Percentiles rank a stretch among this genome's conserved stretches.
Evolutionary conservation across 2,797 vertebrate genomes (phyloP).

Genomic region (Paedocypris micromegethes): DNA sequence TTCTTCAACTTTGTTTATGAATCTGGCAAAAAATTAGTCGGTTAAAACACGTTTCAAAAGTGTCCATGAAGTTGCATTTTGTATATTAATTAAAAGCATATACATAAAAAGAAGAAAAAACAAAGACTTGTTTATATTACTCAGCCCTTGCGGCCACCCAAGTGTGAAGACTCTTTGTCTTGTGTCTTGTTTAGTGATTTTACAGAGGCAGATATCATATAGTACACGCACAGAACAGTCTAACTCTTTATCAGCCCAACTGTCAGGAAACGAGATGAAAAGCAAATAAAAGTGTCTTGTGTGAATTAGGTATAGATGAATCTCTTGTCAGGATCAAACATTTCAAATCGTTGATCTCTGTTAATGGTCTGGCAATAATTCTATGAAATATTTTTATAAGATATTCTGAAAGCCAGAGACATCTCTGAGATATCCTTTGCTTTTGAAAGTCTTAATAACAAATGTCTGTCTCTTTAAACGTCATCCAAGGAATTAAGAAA

Average conservation of each 20-base stretch:
- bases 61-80: no score
- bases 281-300: conserved; percentile 23
- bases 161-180: background rate
- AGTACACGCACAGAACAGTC: background rate
- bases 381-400: conserved; percentile 17
- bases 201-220: background rate
- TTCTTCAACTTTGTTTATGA: no score
- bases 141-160: no score
- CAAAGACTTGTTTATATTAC: no score
- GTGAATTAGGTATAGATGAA: conserved; percentile 21
- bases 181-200: background rate
- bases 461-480: conserved; percentile 2
- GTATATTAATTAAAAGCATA: no score
- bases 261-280: conserved; percentile 17
- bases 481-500: conserved; percentile 18
- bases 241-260: background rate
- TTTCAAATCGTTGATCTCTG: conserved; percentile 7
- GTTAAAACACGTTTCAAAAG: no score
- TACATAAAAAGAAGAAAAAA: no score
- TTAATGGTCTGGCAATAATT: conserved; percentile 17
- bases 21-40: no score
- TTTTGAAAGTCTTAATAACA: conserved; percentile 30
- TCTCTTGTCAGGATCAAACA: conserved; percentile 25
- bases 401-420: conserved; percentile 27
- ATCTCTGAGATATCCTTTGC: conserved; percentile 13